Base-by-base conservation (phyloP, 2,797 vertebrate species). In the Centropyge bicolor region DNA sequence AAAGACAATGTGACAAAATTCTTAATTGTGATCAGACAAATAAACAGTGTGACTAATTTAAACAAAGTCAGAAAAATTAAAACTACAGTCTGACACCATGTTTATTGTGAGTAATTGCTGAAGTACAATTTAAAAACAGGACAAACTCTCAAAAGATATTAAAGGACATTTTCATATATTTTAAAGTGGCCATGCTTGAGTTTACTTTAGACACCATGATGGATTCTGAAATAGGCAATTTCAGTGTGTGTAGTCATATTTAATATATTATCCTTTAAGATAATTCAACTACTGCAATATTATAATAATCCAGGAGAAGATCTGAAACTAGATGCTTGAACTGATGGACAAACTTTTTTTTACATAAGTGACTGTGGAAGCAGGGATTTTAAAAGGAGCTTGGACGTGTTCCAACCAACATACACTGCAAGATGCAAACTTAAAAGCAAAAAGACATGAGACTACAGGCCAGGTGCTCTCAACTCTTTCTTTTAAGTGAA, bases 391-490 rank as follows among this genome's bases (percentile, higher is more conserved):
- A 14, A 61, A 31, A 71, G 20, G 31, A 59, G 27, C 14, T 27
- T 45, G 41, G 27, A 31, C 11, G 19, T 38, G 40, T 22, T 59
- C 22, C 6, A 38, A 46, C 0, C 5, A 31, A 72, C 38, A 6
- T 13, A 70, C 35, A 46, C 41, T 16, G 1, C 22, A 14, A 40
- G 13, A 66, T 61, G 20, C 19, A 78, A 80, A 55, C 27, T 56
- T 56, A 62, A 51, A 62, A 66, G 51, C 48, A 80, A 71, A 51
- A 24, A 31, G 65, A 38, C 59, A 3, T 60, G 63, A 67, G 40
- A 57, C 38, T 55, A 74, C 67, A 71, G 36, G 17, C 78, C 74
- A 75, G 48, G 69, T 67, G 40, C 71, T 52, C 41, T 55, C 19
- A 70, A 56, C 65, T 81, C 17, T 69, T 63, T 6, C 10, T 48